Conservation (phyloP, 1,140 invertebrate species). For the Ganaspis sp. region DNA sequence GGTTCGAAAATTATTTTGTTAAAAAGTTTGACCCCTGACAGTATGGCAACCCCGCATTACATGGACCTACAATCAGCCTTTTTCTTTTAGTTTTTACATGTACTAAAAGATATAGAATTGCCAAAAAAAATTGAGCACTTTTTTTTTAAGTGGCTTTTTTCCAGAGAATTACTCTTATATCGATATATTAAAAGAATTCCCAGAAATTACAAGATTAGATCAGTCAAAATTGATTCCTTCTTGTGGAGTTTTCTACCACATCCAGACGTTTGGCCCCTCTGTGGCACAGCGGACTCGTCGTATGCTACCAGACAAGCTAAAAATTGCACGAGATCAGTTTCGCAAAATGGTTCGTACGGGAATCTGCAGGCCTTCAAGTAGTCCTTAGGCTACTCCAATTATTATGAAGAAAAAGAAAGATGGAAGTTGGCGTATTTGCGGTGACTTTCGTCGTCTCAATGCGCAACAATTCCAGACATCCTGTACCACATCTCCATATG, state of each 20-base stretch:
- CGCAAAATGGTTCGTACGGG: background rate
- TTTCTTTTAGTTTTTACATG: too few species aligned
- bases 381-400: constrained; percentile 27
- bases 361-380: constrained; percentile 32
- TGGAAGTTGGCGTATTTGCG: constrained; percentile 49
- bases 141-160: too few species aligned
- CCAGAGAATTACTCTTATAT: too few species aligned
- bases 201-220: background rate
- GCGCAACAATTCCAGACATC: constrained; percentile 58
- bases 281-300: background rate
- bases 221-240: background rate
- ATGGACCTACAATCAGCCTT: too few species aligned
- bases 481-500: constrained; percentile 53
- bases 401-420: constrained; percentile 37
- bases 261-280: too few species aligned
- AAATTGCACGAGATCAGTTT: constrained; percentile 37
- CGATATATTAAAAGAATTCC: too few species aligned
- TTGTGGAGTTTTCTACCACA: background rate
- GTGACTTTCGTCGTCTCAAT: constrained; percentile 69
- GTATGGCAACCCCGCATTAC: too few species aligned
- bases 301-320: constrained; percentile 43
- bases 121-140: too few species aligned
- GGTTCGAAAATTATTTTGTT: too few species aligned
- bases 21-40: too few species aligned
- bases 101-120: too few species aligned